Percentiles rank a stretch among this genome's conserved stretches.
phyloP scores from a whole-genome alignment of 2,888 invertebrate species.

The Drosophila recens region DNA sequence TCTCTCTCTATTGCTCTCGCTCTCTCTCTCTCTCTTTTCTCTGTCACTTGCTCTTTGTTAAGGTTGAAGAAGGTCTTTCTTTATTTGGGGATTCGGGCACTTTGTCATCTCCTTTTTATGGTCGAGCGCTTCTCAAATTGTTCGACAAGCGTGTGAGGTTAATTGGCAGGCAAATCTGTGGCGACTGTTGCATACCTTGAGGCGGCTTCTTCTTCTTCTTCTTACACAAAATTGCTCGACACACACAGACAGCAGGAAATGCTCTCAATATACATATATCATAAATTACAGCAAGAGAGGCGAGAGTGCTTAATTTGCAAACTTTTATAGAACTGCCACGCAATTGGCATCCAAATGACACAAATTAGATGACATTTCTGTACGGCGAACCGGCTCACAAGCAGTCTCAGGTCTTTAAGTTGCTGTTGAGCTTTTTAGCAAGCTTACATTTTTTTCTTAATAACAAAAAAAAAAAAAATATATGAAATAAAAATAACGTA shows the following conservation, averaged over 20 bases:
- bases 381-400: background rate
- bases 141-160: constrained; percentile 52
- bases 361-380: constrained; percentile 13
- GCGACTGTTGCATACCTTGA: constrained; percentile 53
- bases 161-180: constrained; percentile 62
- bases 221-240: background rate
- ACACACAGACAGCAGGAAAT: constrained; percentile 1
- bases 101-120: constrained; percentile 59
- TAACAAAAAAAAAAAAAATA: constrained; percentile 5
- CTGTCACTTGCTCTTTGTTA: background rate
- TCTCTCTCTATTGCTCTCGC: background rate
- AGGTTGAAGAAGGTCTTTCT: constrained; percentile 12
- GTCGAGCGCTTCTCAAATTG: constrained; percentile 41
- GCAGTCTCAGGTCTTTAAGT: background rate
- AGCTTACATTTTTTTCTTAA: background rate
- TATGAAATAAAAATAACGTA: too few relatives aligned
- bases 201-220: constrained; percentile 16
- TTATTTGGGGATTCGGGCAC: constrained; percentile 33
- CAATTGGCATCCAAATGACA: constrained; percentile 14
- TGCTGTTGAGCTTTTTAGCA: background rate
- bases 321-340: constrained; percentile 7
- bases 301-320: constrained; percentile 26
- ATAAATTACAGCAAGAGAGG: constrained; percentile 31
- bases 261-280: constrained; percentile 16
- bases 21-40: background rate